These are phyloP conservation scores for Theodoxus fluviatilis DNA, from an alignment of 2,888 invertebrate species.

Conservation along the genomic window DNA sequence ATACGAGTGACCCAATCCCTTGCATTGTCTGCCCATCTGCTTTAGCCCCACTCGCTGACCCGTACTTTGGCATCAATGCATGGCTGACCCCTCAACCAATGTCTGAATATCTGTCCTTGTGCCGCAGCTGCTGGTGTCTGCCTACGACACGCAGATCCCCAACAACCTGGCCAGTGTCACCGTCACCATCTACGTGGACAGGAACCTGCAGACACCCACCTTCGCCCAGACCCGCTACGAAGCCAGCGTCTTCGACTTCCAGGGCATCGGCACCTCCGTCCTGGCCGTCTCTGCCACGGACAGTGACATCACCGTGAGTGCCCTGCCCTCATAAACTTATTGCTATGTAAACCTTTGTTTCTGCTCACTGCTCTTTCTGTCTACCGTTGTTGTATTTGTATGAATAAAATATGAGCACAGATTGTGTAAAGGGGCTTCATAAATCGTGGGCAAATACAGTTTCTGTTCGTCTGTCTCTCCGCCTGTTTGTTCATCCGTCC, in stretches of 20 bases:
- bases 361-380: no score
- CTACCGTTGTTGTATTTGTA: no score
- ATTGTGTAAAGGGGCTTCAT: no score
- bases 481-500: no score
- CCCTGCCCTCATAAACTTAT: not conserved
- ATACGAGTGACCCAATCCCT: no score
- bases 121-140: constrained; percentile 44
- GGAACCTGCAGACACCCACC: constrained; percentile 52
- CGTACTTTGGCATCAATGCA: no score
- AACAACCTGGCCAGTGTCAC: constrained; percentile 41
- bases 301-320: constrained; percentile 47
- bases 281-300: constrained; percentile 50
- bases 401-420: no score
- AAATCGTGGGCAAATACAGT: no score
- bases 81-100: no score
- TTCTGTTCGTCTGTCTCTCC: no score
- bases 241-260: constrained; percentile 46
- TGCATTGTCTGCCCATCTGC: no score
- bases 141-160: constrained; percentile 53
- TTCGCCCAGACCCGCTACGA: constrained; percentile 42
- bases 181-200: constrained; percentile 48
- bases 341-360: not conserved
- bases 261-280: constrained; percentile 47
- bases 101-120: constrained; percentile 14
- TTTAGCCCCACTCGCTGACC: no score